Conservation (phyloP, 1,140 invertebrate genomes). For the Apis florea region DNA sequence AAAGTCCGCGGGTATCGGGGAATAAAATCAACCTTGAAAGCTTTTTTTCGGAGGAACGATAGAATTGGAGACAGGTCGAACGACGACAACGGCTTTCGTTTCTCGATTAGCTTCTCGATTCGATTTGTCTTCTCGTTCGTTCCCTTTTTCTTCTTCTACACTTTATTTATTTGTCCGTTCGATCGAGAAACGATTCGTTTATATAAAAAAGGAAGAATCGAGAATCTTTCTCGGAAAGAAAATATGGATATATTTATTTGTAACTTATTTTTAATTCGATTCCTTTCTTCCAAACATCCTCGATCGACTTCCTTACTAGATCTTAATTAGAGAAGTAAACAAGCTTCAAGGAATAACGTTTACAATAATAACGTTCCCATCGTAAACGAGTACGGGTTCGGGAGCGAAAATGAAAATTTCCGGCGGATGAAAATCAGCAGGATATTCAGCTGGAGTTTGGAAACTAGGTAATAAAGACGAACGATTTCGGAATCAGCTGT, state of each 20-base stretch:
- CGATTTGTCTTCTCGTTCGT: constrained; percentile 21
- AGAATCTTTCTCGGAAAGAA: background rate
- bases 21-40: constrained; percentile 45
- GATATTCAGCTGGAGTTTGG: too few relatives aligned
- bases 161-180: constrained; percentile 26
- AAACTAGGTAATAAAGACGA: background rate
- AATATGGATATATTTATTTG: too few relatives aligned
- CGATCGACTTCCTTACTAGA: too few relatives aligned
- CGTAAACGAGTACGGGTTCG: too few relatives aligned
- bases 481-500: background rate
- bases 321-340: too few relatives aligned
- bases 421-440: too few relatives aligned
- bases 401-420: too few relatives aligned
- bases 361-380: too few relatives aligned
- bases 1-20: constrained; percentile 16
- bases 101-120: constrained; percentile 35
- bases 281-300: too few relatives aligned
- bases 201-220: too few relatives aligned
- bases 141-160: background rate
- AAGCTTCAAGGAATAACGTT: too few relatives aligned
- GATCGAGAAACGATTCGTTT: background rate
- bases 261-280: too few relatives aligned
- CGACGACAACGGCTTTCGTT: constrained; percentile 29
- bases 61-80: constrained; percentile 23
- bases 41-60: background rate